Conservation (phyloP, 2,113 vertebrate species). For the Ciconia boyciana region DNA sequence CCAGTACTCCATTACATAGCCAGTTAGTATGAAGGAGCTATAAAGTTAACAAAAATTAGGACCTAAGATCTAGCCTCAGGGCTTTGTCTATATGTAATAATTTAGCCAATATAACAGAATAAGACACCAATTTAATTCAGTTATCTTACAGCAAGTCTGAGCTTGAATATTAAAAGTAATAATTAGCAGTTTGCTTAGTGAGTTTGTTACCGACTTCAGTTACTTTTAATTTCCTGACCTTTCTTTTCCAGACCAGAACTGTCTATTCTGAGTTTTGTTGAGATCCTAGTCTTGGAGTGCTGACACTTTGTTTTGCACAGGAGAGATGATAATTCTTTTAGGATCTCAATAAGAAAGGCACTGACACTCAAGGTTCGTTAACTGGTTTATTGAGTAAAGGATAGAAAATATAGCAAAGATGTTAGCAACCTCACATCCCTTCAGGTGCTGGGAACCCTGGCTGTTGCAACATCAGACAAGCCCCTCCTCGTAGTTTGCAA, state of each 20-base stretch:
- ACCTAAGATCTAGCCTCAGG: not conserved
- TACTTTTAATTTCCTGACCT: not conserved
- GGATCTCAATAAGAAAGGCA: not conserved
- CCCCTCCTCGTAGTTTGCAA: not conserved
- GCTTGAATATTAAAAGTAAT: not conserved
- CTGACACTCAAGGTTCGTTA: not conserved
- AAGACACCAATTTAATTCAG: not conserved
- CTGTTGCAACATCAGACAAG: not conserved
- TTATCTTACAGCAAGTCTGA: not conserved
- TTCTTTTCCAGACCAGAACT: not conserved
- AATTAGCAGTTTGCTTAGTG: not conserved
- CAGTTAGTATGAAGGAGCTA: not conserved
- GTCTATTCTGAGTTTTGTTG: not conserved
- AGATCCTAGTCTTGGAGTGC: not conserved
- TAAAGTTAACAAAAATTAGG: not conserved
- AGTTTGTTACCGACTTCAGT: not conserved
- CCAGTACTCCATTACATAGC: not conserved
- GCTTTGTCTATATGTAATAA: not conserved
- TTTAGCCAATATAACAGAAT: not conserved
- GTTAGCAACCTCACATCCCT: not conserved
- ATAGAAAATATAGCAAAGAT: not conserved
- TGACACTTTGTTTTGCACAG: not conserved
- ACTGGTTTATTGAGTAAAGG: not conserved
- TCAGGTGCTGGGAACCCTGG: not conserved
- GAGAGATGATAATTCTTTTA: not conserved